Base-by-base conservation (phyloP, 37 sponge, comb jelly and placozoan genomes). In the Petrosia ficiformis region DNA sequence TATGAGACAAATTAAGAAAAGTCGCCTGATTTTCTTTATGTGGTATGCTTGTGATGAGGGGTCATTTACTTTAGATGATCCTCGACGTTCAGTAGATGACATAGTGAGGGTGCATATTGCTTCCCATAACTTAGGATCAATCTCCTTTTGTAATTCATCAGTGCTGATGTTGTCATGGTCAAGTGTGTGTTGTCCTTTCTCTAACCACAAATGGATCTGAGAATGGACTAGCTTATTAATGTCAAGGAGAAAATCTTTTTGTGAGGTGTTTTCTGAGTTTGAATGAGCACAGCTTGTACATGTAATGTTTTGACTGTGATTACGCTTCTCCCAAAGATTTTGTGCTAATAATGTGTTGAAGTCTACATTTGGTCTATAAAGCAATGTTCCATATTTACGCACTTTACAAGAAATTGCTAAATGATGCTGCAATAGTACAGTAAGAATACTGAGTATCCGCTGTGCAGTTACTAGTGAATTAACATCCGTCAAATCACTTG, bases 281-380 rank as follows among this genome's bases (percentile, higher is more conserved):
- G n/a, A n/a, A n/a, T n/a, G n/a, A n/a, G n/a, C n/a, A n/a, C n/a
- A n/a, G n/a, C n/a, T n/a, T n/a, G n/a, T n/a, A n/a, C n/a, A n/a
- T n/a, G n/a, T n/a, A n/a, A n/a, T n/a, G n/a, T n/a, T n/a, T n/a
- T n/a, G n/a, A n/a, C n/a, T n/a, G n/a, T n/a, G n/a, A n/a, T n/a
- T n/a, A n/a, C n/a, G n/a, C n/a, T n/a, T n/a, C n/a, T 52, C 56
- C 58, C 57, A 73, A 31, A 73, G 25, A 33, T 36, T 24, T 37
- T 71, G 35, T 54, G 33, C 33, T 11, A 52, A 21, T 33, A 56
- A 31, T 11, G 33, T 16, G 1, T 56, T 56, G 11, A 73, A 22
- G 76, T 75, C 76, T 56, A 65, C 35, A n/a, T n/a, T 37, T 33
- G 76, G 76, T 8, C 76, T 22, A 61, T 61, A 75, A 8, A 75